These are phyloP conservation scores for Serilophus lunatus DNA, from an alignment of 2,113 vertebrate genomes.

Conservation along the genomic window DNA sequence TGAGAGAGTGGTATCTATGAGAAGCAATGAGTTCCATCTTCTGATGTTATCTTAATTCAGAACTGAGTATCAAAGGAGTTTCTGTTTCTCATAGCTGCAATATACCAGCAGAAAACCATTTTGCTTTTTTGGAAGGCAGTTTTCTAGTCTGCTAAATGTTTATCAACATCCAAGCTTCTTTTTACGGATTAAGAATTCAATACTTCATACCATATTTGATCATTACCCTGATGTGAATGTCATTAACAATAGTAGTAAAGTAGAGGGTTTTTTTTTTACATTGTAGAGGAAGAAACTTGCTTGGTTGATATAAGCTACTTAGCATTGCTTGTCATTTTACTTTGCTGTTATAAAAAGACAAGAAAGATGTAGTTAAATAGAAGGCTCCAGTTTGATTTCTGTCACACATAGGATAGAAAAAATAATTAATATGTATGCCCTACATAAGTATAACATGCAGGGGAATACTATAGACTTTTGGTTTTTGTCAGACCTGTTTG, in stretches of 20 bases:
- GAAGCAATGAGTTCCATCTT: neutral
- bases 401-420: neutral
- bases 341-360: neutral
- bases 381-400: neutral
- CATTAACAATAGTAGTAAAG: neutral
- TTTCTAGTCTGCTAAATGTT: neutral
- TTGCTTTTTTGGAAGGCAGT: neutral
- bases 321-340: neutral
- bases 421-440: neutral
- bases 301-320: neutral
- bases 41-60: neutral
- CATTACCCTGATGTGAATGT: neutral
- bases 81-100: neutral
- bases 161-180: neutral
- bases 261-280: neutral
- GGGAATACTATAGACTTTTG: neutral
- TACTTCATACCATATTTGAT: neutral
- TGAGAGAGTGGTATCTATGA: neutral
- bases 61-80: neutral
- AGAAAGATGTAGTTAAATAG: neutral
- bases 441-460: neutral
- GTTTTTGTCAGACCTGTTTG: neutral
- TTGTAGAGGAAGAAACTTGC: neutral
- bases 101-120: neutral
- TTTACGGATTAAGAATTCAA: neutral